phyloP scores from a whole-genome alignment of 2,797 vertebrate genomes.

The Meriones psammophilus region DNA sequence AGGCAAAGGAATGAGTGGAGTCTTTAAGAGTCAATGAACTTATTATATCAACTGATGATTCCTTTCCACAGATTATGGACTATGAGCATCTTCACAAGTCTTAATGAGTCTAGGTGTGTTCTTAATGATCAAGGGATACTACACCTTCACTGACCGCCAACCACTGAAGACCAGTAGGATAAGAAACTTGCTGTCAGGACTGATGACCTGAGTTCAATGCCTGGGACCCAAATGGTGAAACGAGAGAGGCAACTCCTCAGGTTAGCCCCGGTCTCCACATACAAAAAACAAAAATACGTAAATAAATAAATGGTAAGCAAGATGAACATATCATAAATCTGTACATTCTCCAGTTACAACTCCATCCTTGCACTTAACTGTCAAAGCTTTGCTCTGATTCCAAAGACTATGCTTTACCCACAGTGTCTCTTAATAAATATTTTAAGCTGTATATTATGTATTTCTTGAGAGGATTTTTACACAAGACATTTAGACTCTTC shows the following conservation, averaged over 20 bases:
- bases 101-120: too few relatives aligned
- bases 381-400: slow-evolving; percentile 7
- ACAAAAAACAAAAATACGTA: not conserved
- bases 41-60: too few relatives aligned
- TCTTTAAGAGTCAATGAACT: too few relatives aligned
- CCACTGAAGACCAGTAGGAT: not conserved
- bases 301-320: not conserved
- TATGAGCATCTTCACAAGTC: too few relatives aligned
- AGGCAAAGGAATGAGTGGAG: not conserved
- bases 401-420: not conserved
- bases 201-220: not conserved
- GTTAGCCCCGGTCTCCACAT: not conserved
- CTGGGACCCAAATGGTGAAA: not conserved
- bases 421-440: slow-evolving; percentile 4
- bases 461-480: slow-evolving; percentile 51
- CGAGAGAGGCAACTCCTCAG: not conserved
- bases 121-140: not conserved
- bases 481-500: not conserved
- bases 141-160: not conserved
- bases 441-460: not conserved
- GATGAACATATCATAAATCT: not conserved
- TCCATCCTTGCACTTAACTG: not conserved
- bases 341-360: not conserved
- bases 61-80: too few relatives aligned
- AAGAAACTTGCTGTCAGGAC: not conserved